Evolutionary conservation across 2,113 vertebrate genomes (phyloP).

Genomic region (Alligator sinensis): DNA sequence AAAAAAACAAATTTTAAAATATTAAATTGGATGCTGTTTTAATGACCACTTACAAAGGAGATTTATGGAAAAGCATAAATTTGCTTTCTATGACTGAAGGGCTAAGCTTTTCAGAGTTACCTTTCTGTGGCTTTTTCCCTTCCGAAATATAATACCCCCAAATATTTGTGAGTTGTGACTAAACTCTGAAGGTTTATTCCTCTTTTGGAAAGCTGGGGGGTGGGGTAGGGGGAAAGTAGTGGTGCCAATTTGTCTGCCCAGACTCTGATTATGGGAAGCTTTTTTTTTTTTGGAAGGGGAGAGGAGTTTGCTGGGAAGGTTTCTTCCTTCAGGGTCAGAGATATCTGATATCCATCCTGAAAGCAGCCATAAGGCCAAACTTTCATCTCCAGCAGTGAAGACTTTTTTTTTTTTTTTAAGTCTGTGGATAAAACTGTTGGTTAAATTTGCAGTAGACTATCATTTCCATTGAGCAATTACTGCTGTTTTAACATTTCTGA

Average conservation of each 20-base stretch:
- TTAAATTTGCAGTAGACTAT: slow-evolving; percentile 74
- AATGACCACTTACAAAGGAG: slow-evolving; percentile 82
- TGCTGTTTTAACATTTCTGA: slow-evolving; percentile 62
- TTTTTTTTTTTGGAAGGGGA: slow-evolving; percentile 35
- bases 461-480: slow-evolving; percentile 72
- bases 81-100: slow-evolving; percentile 79
- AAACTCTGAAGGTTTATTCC: slow-evolving; percentile 73
- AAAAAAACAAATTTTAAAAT: slow-evolving; percentile 74
- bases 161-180: slow-evolving; percentile 86
- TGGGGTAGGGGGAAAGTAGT: slow-evolving; percentile 57
- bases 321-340: slow-evolving; percentile 78
- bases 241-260: slow-evolving; percentile 88
- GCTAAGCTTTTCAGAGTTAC: slow-evolving; percentile 83
- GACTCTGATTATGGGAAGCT: slow-evolving; percentile 80
- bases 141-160: slow-evolving; percentile 84
- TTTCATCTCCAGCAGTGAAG: slow-evolving; percentile 77
- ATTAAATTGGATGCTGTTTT: slow-evolving; percentile 84
- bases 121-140: slow-evolving; percentile 61
- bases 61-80: slow-evolving; percentile 84
- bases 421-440: slow-evolving; percentile 71
- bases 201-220: slow-evolving; percentile 68
- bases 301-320: slow-evolving; percentile 77
- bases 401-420: neutral
- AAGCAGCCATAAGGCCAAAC: slow-evolving; percentile 78
- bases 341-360: slow-evolving; percentile 82